These are phyloP conservation scores for Eupeodes corollae DNA, from an alignment of 1,140 invertebrate species.

Conservation along the genomic window DNA sequence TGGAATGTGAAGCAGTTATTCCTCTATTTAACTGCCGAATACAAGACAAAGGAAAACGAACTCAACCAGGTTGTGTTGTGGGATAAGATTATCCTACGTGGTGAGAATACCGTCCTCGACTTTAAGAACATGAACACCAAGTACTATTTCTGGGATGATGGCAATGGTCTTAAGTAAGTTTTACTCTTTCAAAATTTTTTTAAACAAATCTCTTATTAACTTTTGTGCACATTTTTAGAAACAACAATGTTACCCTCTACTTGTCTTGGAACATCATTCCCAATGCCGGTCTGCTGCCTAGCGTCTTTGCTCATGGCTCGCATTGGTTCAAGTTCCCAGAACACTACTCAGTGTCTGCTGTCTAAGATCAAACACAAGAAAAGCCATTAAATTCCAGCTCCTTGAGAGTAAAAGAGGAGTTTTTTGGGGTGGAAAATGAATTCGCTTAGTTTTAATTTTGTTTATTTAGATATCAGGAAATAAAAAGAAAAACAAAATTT, in stretches of 20 bases:
- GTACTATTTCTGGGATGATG: conserved; percentile 99
- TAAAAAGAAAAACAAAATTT: too few species aligned
- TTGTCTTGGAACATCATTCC: conserved; percentile 98
- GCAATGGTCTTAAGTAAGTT: conserved; percentile 83
- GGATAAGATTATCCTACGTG: conserved; percentile 96
- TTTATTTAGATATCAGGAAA: too few species aligned
- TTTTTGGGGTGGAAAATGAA: neutral
- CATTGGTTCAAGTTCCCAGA: conserved; percentile 83
- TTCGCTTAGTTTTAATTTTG: too few species aligned
- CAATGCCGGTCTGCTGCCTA: conserved; percentile 89
- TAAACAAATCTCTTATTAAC: neutral
- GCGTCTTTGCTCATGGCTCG: conserved; percentile 65
- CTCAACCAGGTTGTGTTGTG: conserved; percentile 93
- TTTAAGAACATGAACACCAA: conserved; percentile 94
- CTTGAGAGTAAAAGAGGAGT: too few species aligned
- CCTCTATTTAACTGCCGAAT: conserved; percentile 93
- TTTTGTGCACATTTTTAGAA: conserved; percentile 40
- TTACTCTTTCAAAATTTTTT: neutral
- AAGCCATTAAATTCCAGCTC: too few species aligned
- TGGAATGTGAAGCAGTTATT: conserved; percentile 99
- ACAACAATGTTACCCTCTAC: conserved; percentile 87
- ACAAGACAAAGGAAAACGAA: conserved; percentile 78
- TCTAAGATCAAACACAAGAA: too few species aligned
- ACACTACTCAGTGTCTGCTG: conserved; percentile 57
- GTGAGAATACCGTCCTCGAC: conserved; percentile 81